Evolutionary conservation across 2,797 vertebrate genomes (phyloP), one percentile per base, ranked within the genome.

Genomic region (Channallabes apus): DNA sequence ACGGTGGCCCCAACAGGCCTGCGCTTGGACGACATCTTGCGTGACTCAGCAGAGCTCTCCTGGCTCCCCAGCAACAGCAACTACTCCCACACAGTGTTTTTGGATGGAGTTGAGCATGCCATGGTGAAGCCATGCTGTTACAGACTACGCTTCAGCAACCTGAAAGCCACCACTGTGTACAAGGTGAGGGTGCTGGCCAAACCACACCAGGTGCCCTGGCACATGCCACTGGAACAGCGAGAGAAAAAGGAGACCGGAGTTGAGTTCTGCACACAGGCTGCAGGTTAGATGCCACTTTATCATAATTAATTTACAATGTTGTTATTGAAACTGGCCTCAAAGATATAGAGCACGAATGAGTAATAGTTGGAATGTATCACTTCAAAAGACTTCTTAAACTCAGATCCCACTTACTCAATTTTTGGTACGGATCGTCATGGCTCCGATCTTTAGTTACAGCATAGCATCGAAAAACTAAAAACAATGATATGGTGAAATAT

Each of bases 31-130:
- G 93, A 96, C 89, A 95, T 99, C 91, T 96, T 97, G 80, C 97
- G 96, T 87, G 94, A 96, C 90, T 97, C 98, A 0, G 98, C 98
- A 4, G 96, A 97, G 93, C 96, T 99, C 9, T 97, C 96, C 77
- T 99, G 98, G 98, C 93, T 97, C 88, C 98, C 98, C 3, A 97
- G 97, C 89, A 97, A 99, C 93, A 99, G 98, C 88, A 99, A 99
- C 94, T 99, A 99, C 87, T 96, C 96, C 78, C 98, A 99, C 11
- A 94, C 94, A 6, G 96, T 99, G 90, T 97, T 97, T 93, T 93
- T 99, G 88, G 97, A 98, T 0, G 98, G 97, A 85, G 95, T 93
- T 68, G 98, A 99, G 86, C 94, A 97, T 1, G 96, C 96, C 17
- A 91, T 95, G 15, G 95, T 97, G 59, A 95, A 94, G 90, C 95